Base-by-base conservation (phyloP, 2,888 invertebrate genomes). In the Drosophila subsilvestris region DNA sequence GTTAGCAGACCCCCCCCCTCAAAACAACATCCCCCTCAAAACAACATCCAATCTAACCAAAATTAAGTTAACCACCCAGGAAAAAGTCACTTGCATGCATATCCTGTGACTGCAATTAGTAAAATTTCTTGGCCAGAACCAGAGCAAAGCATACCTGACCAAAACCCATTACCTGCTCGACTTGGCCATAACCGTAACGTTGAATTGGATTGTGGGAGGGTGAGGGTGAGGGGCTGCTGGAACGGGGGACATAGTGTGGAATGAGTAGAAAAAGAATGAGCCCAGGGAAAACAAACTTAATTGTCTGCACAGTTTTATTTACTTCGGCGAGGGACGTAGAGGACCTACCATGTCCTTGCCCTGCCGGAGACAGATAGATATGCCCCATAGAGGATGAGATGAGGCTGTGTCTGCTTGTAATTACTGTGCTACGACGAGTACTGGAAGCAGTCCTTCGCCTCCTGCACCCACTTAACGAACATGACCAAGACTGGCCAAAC, bases 261-360 rank as follows among this genome's bases (percentile, higher is more conserved):
- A 20, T 8, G 42, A 43, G 67, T 48, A 37, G 47, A 78, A 76
- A 76, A 80, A 67, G 69, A 80, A 85, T 80, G 86, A 77, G 75
- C 55, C 54, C 54, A 63, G 65, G 59, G 68, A 81, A 84, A 82
- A 77, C 82, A 83, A 85, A 86, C 83, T 86, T 78, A 84, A 84
- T 86, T 84, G 84, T 84, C 84, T 84, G 84, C 69, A 53, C 73
- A 81, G 74, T 86, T 84, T 86, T 84, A 84, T 84, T 85, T 84
- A 86, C 82, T 82, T 66, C 45, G 50, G 49, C 60, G 57, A 62
- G 57, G 67, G 56, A 56, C 49, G 68, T 55, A 63, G 55, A 49
- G 66, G 55, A 56, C 55, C 74, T 65, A 63, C 71, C 63, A 80
- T 80, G 78, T 83, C 83, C 79, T 68, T 76, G 75, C 65, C 70